Evolutionary conservation across 2,113 vertebrate species (phyloP).

Genomic region (Megaceryle torquata): DNA sequence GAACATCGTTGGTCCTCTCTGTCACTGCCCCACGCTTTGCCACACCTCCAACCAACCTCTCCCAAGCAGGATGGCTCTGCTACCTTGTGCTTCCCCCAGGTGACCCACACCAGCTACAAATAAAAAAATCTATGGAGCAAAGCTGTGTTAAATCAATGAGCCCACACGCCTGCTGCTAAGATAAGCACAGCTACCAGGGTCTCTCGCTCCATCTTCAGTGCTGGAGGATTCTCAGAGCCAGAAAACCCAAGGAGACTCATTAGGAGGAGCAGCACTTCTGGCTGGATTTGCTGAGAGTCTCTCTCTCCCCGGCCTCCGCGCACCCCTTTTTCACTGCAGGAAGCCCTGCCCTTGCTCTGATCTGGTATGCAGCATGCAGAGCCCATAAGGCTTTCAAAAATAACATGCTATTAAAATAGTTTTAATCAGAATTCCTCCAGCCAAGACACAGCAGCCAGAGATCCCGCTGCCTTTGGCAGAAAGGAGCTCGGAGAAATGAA

Average conservation of each 20-base stretch:
- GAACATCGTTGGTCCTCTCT: fast-evolving
- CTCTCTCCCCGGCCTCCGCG: not conserved
- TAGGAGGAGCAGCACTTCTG: not conserved
- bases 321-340: not conserved
- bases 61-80: not conserved
- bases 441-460: slow-evolving; percentile 9
- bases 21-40: fast-evolving
- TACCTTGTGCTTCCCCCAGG: fast-evolving
- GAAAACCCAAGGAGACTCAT: not conserved
- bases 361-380: not conserved
- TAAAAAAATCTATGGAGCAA: not conserved
- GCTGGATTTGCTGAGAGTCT: not conserved
- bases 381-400: slow-evolving; percentile 1
- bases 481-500: not conserved
- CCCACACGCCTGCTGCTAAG: not conserved
- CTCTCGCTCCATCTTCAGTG: not conserved
- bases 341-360: slow-evolving; percentile 27
- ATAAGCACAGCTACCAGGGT: not conserved
- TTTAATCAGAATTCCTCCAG: slow-evolving; percentile 42
- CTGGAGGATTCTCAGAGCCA: slow-evolving; percentile 9
- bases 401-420: not conserved
- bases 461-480: not conserved
- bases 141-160: slow-evolving; percentile 22
- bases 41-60: not conserved
- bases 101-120: not conserved